phyloP scores from a whole-genome alignment of 2,888 invertebrate species.

The Tetragonisca angustula region DNA sequence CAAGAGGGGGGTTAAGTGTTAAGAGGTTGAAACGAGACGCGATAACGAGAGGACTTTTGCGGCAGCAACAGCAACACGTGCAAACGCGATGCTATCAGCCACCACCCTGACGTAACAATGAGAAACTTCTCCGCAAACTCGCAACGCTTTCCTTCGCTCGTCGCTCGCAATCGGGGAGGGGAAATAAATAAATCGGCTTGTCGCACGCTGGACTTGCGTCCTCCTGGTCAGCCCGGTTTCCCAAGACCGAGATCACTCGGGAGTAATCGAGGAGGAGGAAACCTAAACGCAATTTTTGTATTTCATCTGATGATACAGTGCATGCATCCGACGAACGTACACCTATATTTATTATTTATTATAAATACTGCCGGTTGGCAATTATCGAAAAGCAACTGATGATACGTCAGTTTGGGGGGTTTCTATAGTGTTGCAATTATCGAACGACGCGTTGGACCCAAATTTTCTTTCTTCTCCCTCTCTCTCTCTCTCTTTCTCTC shows the following conservation, averaged over 20 bases:
- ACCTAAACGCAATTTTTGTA: no score
- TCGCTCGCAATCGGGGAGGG: slow-evolving; percentile 58
- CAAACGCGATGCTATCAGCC: slow-evolving; percentile 74
- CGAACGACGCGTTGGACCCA: no score
- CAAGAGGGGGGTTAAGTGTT: no score
- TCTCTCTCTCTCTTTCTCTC: no score
- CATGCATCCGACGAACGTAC: no score
- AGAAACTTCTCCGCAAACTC: slow-evolving; percentile 77
- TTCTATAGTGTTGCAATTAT: no score
- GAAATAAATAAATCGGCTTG: slow-evolving; percentile 66
- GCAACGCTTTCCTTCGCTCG: slow-evolving; percentile 78
- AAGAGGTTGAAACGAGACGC: slow-evolving; percentile 60
- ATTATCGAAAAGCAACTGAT: no score
- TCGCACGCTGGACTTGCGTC: slow-evolving; percentile 45
- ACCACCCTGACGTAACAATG: slow-evolving; percentile 78
- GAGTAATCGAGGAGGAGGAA: neutral
- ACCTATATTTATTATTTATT: no score
- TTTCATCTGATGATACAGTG: no score
- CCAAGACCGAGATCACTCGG: slow-evolving; percentile 2
- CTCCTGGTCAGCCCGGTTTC: slow-evolving; percentile 25
- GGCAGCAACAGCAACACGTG: slow-evolving; percentile 75
- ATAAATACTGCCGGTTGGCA: no score
- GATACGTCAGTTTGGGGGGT: no score
- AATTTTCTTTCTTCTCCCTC: no score
- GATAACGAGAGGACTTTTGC: slow-evolving; percentile 75